Evolutionary conservation across 2,888 invertebrate species (phyloP).

Genomic region (Dicyrtomina minuta): DNA sequence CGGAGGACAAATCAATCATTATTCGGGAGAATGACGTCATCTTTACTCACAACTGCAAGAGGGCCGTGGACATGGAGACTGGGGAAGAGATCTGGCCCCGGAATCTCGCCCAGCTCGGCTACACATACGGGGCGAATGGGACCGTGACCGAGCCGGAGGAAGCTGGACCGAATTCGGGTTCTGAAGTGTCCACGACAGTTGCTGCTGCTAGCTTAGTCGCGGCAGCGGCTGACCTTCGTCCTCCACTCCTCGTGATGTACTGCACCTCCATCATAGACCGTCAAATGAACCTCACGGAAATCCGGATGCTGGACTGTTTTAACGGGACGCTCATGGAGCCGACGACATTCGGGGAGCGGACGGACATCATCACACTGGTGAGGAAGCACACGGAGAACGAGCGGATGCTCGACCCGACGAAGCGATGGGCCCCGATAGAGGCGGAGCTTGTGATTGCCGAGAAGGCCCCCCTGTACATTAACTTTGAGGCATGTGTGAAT

Average conservation of each 20-base stretch:
- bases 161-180: no score
- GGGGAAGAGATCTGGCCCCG: constrained; percentile 50
- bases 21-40: constrained; percentile 85
- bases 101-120: neutral
- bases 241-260: constrained; percentile 49
- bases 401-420: constrained; percentile 62
- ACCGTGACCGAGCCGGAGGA: neutral
- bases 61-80: constrained; percentile 62
- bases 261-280: constrained; percentile 47
- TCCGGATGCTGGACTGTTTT: constrained; percentile 68
- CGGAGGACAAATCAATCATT: constrained; percentile 79
- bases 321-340: constrained; percentile 78
- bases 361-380: constrained; percentile 58
- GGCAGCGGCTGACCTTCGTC: constrained; percentile 23
- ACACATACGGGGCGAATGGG: neutral
- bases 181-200: no score
- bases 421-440: constrained; percentile 76
- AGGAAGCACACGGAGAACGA: constrained; percentile 51
- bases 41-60: constrained; percentile 80
- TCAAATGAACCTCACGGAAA: constrained; percentile 36
- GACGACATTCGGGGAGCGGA: constrained; percentile 75
- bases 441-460: constrained; percentile 79
- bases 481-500: constrained; percentile 86
- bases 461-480: constrained; percentile 80
- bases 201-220: no score